Conservation (phyloP, 2,113 vertebrate species). For the Trematocara unimaculatum region DNA sequence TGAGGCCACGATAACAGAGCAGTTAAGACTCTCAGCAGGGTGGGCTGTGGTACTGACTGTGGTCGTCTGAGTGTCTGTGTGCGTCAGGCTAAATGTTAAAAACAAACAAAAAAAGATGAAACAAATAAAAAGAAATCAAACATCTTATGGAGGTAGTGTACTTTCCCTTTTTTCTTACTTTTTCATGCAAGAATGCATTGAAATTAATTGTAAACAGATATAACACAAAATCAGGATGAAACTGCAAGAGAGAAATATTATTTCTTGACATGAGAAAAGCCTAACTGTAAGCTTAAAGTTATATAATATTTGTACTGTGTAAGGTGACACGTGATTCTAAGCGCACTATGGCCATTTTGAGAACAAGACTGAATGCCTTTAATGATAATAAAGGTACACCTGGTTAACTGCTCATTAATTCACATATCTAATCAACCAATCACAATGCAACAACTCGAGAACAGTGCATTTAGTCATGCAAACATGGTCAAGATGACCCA, state of each 20-base stretch:
- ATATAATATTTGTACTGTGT: background rate
- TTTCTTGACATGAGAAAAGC: background rate
- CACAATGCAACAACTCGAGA: background rate
- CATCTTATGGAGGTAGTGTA: background rate
- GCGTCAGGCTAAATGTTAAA: background rate
- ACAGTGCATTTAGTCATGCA: background rate
- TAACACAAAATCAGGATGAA: background rate
- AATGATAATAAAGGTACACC: background rate
- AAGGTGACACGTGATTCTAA: background rate
- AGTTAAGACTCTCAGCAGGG: background rate
- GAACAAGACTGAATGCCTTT: background rate
- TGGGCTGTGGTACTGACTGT: background rate
- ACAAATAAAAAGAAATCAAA: background rate
- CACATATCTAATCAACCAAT: background rate
- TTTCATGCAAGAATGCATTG: background rate
- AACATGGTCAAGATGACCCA: background rate
- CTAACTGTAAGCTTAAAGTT: background rate
- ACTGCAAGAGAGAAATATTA: background rate
- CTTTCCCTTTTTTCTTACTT: background rate
- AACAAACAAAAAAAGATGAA: background rate
- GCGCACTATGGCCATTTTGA: background rate
- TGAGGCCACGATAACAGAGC: background rate
- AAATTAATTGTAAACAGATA: background rate
- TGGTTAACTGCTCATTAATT: background rate
- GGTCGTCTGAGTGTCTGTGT: background rate